Percentiles rank a stretch among this genome's conserved stretches.
phyloP scores from a whole-genome alignment of 2,113 vertebrate genomes.

The Leucosticte australis region DNA sequence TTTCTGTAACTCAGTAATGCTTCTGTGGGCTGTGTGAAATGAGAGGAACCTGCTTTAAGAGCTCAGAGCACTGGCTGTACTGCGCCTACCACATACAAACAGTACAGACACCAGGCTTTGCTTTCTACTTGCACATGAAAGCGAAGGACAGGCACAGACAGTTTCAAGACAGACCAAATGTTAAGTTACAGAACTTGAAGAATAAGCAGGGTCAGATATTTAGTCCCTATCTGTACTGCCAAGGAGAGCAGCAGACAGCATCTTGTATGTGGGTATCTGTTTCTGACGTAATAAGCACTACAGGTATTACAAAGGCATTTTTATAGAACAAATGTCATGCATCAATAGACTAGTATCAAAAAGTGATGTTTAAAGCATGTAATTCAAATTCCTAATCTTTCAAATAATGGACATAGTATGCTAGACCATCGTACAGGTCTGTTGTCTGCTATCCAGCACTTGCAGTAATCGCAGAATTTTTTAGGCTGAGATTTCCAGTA shows the following conservation, averaged over 20 bases:
- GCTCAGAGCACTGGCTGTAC: not conserved
- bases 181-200: not conserved
- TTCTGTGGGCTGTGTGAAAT: not conserved
- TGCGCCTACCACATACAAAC: not conserved
- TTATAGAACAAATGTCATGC: not conserved
- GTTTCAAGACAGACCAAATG: not conserved
- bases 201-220: not conserved
- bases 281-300: not conserved
- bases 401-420: not conserved
- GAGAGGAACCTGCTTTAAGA: not conserved
- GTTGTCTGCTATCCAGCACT: constrained; percentile 99
- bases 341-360: not conserved
- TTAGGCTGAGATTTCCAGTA: constrained; percentile 99
- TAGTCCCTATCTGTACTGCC: not conserved
- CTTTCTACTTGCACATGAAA: not conserved
- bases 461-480: constrained; percentile 99
- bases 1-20: not conserved
- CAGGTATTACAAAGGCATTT: not conserved
- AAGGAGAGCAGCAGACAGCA: not conserved
- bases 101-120: not conserved
- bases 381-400: not conserved
- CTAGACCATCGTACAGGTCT: constrained; percentile 86
- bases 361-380: not conserved
- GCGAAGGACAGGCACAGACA: not conserved
- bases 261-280: not conserved